A percentile compares a stretch with the other conserved stretches of the same genome.
Conservation (phyloP, 2,888 invertebrate genomes). For the Drosophila putrida region DNA sequence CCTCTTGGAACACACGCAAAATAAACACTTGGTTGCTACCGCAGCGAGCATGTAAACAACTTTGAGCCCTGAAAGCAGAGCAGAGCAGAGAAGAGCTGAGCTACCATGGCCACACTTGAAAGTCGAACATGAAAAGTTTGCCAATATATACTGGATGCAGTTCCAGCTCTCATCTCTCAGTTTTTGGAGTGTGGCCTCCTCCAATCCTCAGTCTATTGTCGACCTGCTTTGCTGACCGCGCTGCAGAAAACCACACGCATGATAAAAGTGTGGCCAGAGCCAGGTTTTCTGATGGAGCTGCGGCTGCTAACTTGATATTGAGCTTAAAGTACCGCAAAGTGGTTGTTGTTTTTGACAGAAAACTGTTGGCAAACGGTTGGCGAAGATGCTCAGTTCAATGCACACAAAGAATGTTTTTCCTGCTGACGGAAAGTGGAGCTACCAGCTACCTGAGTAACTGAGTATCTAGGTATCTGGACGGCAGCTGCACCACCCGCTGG, state of each 20-base stretch:
- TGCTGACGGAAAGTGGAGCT: slow-evolving; percentile 18
- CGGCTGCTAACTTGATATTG: slow-evolving; percentile 25
- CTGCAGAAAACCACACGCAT: slow-evolving; percentile 64
- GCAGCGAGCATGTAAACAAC: slow-evolving; percentile 10
- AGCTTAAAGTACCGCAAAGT: slow-evolving; percentile 62
- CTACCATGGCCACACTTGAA: slow-evolving; percentile 9
- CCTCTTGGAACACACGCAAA: slow-evolving; percentile 39
- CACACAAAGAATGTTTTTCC: slow-evolving; percentile 56
- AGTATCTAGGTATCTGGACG: slow-evolving; percentile 18
- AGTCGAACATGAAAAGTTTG: slow-evolving; percentile 68
- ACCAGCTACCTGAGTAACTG: slow-evolving; percentile 29
- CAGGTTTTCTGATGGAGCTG: slow-evolving; percentile 23
- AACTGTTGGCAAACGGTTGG: slow-evolving; percentile 55
- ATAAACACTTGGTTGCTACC: slow-evolving; percentile 57
- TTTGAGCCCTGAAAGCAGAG: background rate
- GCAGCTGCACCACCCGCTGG: slow-evolving; percentile 44
- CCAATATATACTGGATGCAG: slow-evolving; percentile 66
- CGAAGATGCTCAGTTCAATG: slow-evolving; percentile 53
- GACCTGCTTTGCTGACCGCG: slow-evolving; percentile 72
- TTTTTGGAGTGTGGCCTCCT: background rate
- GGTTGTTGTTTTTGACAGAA: slow-evolving; percentile 57
- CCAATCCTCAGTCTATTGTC: slow-evolving; percentile 25
- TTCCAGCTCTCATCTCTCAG: slow-evolving; percentile 35
- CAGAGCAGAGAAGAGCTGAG: background rate
- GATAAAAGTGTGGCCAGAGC: slow-evolving; percentile 69